phyloP scores from a whole-genome alignment of 2,797 vertebrate species.

The Apogon talboti region DNA sequence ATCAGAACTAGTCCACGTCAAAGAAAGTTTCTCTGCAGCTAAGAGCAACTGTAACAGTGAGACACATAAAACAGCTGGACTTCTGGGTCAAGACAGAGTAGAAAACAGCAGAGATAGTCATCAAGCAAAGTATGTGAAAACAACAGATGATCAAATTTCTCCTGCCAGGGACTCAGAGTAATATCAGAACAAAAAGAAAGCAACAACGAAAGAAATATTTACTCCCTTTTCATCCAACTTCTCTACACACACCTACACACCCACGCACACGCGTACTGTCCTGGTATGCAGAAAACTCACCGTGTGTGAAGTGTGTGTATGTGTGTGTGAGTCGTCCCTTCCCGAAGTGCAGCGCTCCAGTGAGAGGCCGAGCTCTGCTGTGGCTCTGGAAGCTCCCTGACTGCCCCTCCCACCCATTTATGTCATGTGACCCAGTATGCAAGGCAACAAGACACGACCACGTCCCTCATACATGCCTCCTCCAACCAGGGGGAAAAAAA shows the following conservation, averaged over 20 bases:
- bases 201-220: constrained; percentile 12
- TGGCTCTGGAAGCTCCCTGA: constrained; percentile 67
- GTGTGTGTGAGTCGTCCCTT: constrained; percentile 62
- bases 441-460: constrained; percentile 66
- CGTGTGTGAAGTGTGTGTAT: constrained; percentile 63
- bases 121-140: constrained; percentile 29
- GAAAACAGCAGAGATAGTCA: constrained; percentile 31
- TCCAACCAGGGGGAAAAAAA: neutral
- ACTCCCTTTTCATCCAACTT: constrained; percentile 20
- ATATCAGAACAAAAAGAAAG: constrained; percentile 6
- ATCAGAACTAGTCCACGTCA: neutral
- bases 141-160: constrained; percentile 29
- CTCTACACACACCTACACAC: constrained; percentile 22
- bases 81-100: constrained; percentile 7
- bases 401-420: constrained; percentile 67
- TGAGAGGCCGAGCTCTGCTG: constrained; percentile 82
- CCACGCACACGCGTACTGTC: constrained; percentile 18
- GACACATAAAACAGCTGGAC: constrained; percentile 25
- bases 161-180: constrained; percentile 15
- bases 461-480: constrained; percentile 58
- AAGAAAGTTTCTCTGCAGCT: neutral
- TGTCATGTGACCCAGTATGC: constrained; percentile 79
- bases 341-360: constrained; percentile 74
- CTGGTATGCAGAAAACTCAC: constrained; percentile 73
- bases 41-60: constrained; percentile 17